Percentiles rank a stretch among this genome's conserved stretches.
Evolutionary conservation across 1,140 invertebrate genomes (phyloP).

Genomic region (Caenorhabditis remanei): DNA sequence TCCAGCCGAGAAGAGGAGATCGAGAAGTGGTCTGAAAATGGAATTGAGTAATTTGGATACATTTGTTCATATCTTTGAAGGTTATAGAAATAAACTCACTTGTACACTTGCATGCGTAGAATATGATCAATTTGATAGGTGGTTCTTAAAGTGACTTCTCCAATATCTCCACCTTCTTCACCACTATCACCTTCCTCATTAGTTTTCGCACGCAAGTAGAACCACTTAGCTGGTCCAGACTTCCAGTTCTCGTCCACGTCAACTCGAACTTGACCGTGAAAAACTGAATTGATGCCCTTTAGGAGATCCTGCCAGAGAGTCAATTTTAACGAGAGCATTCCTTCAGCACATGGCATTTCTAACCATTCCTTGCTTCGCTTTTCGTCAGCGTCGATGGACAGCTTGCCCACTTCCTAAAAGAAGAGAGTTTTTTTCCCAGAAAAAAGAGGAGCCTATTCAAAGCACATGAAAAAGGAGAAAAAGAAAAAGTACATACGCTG

Average conservation of each 20-base stretch:
- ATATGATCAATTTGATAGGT: slow-evolving; percentile 66
- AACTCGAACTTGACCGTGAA: slow-evolving; percentile 66
- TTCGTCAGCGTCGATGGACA: slow-evolving; percentile 45
- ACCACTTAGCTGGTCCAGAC: slow-evolving; percentile 60
- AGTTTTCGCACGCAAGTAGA: slow-evolving; percentile 48
- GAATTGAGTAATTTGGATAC: not conserved
- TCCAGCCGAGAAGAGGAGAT: slow-evolving; percentile 34
- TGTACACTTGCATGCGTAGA: slow-evolving; percentile 58
- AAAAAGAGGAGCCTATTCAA: not conserved
- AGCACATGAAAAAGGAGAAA: not conserved
- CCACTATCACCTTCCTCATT: slow-evolving; percentile 40
- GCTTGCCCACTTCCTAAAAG: slow-evolving; percentile 53
- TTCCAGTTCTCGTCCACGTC: slow-evolving; percentile 61
- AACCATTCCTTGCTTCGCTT: slow-evolving; percentile 59
- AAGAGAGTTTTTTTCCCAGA: not conserved
- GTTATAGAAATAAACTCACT: slow-evolving; percentile 10
- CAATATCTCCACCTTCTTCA: slow-evolving; percentile 25
- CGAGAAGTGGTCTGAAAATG: slow-evolving; percentile 55
- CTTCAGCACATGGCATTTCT: slow-evolving; percentile 57
- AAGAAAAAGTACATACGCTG: not conserved
- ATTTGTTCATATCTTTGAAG: not conserved
- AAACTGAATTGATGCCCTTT: slow-evolving; percentile 66
- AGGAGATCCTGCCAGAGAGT: slow-evolving; percentile 68
- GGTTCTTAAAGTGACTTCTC: slow-evolving; percentile 14
- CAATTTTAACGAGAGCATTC: slow-evolving; percentile 57